These are phyloP conservation scores for Mesembrinibis cayennensis DNA, from an alignment of 2,113 vertebrate species.

Conservation along the genomic window DNA sequence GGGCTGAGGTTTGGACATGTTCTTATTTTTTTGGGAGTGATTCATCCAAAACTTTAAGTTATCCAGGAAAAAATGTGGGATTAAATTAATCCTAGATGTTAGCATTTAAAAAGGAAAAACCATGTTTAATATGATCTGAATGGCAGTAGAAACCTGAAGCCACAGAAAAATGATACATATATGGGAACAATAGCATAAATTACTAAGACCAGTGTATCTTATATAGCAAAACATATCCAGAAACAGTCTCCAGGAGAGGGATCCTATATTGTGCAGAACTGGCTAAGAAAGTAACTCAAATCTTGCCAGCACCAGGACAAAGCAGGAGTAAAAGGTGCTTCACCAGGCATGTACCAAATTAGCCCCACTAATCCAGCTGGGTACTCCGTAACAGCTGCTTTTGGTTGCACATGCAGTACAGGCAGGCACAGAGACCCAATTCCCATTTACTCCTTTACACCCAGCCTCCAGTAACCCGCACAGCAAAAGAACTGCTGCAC, in stretches of 20 bases:
- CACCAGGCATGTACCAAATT: background rate
- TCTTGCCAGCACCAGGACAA: background rate
- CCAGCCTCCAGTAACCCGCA: background rate
- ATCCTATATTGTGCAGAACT: background rate
- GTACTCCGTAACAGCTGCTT: background rate
- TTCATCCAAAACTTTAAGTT: conserved; percentile 58
- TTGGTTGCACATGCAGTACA: background rate
- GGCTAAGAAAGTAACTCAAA: background rate
- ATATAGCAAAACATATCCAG: background rate
- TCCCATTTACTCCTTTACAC: background rate
- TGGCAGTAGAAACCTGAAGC: conserved; percentile 33
- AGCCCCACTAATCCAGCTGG: background rate
- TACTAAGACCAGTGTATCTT: background rate
- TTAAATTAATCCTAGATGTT: conserved; percentile 67
- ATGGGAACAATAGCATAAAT: conserved; percentile 9
- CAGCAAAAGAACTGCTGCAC: background rate
- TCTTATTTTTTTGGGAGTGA: conserved; percentile 36
- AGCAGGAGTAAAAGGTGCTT: background rate
- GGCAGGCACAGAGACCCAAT: background rate
- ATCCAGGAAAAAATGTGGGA: conserved; percentile 55
- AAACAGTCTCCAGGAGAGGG: background rate
- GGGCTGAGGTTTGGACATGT: conserved; percentile 58
- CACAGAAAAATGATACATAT: conserved; percentile 24
- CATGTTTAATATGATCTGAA: conserved; percentile 45
- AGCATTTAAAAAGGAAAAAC: conserved; percentile 31